Percentiles rank a stretch among this genome's conserved stretches.
Evolutionary conservation across 2,113 vertebrate genomes (phyloP).

Genomic region (Pangasianodon hypophthalmus): DNA sequence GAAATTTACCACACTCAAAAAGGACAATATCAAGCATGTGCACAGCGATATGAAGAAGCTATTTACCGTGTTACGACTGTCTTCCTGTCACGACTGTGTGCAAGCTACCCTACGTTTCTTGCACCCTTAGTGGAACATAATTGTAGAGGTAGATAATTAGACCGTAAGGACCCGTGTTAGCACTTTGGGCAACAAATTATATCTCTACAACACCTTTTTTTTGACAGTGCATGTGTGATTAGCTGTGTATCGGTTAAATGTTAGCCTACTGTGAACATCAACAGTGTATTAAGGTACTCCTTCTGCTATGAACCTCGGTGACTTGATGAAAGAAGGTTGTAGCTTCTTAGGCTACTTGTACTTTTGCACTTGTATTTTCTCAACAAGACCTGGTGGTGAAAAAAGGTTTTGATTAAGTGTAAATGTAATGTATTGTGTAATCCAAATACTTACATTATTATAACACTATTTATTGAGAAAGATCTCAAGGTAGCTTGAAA

Average conservation of each 20-base stretch:
- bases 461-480: not conserved
- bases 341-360: not conserved
- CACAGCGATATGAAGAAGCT: not conserved
- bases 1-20: not conserved
- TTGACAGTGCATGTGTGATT: not conserved
- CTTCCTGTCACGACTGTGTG: not conserved
- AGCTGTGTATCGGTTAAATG: not conserved
- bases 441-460: not conserved
- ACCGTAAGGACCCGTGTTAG: not conserved
- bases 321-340: not conserved
- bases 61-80: not conserved
- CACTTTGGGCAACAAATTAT: not conserved
- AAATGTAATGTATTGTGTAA: not conserved
- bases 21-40: not conserved
- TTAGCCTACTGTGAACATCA: not conserved
- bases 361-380: not conserved
- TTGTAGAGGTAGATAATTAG: constrained; percentile 12
- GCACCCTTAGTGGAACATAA: not conserved
- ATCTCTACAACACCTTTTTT: not conserved
- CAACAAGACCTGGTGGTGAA: not conserved
- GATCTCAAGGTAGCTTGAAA: not conserved
- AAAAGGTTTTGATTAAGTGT: not conserved
- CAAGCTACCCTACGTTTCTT: not conserved
- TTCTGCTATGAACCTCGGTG: not conserved
- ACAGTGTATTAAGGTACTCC: not conserved